Percentiles rank a stretch among this genome's conserved stretches.
Conservation (phyloP, 2,797 vertebrate genomes). For the Coracias cyanogaster region DNA sequence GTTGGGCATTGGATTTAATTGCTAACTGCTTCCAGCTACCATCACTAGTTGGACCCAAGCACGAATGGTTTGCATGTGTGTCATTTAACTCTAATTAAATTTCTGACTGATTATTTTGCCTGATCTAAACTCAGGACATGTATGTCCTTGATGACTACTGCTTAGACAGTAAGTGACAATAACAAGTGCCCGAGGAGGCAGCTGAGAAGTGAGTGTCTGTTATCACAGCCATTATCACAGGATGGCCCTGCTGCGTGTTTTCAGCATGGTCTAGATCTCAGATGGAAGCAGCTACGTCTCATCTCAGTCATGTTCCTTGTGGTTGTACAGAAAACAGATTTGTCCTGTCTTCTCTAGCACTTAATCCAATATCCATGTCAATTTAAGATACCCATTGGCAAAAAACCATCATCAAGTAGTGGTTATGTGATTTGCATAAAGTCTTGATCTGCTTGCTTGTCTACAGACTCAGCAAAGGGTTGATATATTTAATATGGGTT, state of each 20-base stretch:
- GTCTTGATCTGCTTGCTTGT: not conserved
- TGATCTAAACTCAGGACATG: not conserved
- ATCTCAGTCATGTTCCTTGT: not conserved
- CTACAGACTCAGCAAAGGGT: not conserved
- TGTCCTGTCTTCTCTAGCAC: not conserved
- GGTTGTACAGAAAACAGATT: not conserved
- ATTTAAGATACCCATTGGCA: not conserved
- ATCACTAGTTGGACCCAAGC: too few species aligned
- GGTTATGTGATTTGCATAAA: not conserved
- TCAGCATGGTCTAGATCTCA: rapidly evolving
- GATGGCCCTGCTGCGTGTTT: not conserved
- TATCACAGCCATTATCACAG: not conserved
- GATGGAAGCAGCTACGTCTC: not conserved
- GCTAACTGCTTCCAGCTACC: not conserved
- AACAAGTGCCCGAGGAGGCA: not conserved
- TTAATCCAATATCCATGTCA: not conserved
- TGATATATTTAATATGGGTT: not conserved
- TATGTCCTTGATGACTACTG: not conserved
- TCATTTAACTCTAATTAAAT: not conserved
- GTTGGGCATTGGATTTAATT: not conserved
- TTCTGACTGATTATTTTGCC: not conserved
- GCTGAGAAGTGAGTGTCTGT: not conserved
- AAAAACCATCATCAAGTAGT: not conserved
- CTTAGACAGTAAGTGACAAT: not conserved
- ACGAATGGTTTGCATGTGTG: not conserved